These are phyloP conservation scores for Nestor notabilis DNA, from an alignment of 2,113 vertebrate species.

Conservation along the genomic window DNA sequence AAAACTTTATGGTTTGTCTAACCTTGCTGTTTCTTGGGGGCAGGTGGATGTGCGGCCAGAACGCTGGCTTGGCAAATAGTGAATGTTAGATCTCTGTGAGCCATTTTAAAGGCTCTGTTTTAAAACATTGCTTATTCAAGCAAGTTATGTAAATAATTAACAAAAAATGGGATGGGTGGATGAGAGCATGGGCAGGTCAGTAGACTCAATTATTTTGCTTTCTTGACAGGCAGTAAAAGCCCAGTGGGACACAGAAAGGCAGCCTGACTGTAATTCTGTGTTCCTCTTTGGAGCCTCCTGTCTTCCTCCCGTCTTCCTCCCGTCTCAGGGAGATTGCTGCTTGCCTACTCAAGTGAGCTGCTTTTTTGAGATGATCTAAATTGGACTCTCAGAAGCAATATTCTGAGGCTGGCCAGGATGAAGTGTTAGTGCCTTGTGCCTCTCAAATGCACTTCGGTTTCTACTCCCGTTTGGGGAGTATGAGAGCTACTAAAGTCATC, in stretches of 20 bases:
- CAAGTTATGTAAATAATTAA: conserved; percentile 56
- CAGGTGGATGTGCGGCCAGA: not conserved
- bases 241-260: not conserved
- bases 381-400: not conserved
- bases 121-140: conserved; percentile 33
- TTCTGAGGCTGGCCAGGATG: not conserved
- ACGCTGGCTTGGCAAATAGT: not conserved
- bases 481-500: not conserved
- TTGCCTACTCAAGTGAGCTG: not conserved
- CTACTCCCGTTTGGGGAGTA: not conserved
- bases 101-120: not conserved
- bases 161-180: not conserved
- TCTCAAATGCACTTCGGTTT: not conserved
- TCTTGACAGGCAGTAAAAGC: not conserved
- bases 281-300: not conserved
- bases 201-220: not conserved
- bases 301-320: not conserved
- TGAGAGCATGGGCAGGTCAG: not conserved
- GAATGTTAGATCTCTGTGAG: not conserved
- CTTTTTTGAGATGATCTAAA: not conserved
- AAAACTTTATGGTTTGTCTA: conserved; percentile 23
- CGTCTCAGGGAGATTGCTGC: not conserved
- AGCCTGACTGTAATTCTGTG: not conserved
- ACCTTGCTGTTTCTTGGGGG: not conserved
- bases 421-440: not conserved